Conservation (phyloP, 1,140 invertebrate genomes). For the Acyrthosiphon pisum region DNA sequence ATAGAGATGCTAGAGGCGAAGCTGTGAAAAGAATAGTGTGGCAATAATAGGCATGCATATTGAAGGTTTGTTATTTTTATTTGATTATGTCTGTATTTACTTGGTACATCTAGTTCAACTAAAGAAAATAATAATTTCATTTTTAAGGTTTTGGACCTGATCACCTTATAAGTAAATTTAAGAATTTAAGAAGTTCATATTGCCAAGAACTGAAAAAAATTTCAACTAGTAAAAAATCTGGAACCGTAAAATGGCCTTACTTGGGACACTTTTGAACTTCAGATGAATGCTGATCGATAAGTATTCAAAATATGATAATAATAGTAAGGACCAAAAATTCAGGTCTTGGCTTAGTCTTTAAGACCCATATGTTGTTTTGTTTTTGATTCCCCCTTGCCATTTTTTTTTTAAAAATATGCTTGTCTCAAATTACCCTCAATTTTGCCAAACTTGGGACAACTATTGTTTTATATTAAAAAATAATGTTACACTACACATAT, state of each 20-base stretch:
- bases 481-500: no score
- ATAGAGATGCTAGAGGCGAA: constrained; percentile 50
- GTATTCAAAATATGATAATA: neutral
- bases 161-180: constrained; percentile 54
- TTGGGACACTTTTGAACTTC: no score
- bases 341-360: no score
- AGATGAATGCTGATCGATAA: neutral
- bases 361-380: no score
- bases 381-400: no score
- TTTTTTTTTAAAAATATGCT: no score
- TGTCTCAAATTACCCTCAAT: no score
- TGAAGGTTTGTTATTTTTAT: constrained; percentile 50
- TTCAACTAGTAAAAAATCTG: constrained; percentile 48
- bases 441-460: no score
- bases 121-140: constrained; percentile 23
- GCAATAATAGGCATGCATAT: constrained; percentile 40
- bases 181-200: constrained; percentile 57
- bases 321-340: constrained; percentile 30
- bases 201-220: constrained; percentile 57
- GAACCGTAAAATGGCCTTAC: neutral
- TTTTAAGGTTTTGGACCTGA: constrained; percentile 56
- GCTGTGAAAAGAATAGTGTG: constrained; percentile 40
- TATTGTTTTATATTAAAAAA: no score
- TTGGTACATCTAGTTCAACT: constrained; percentile 24
- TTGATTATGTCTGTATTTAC: constrained; percentile 32